Evolutionary conservation across 1,140 invertebrate genomes (phyloP).

Genomic region (Drosophila pseudoananassae): DNA sequence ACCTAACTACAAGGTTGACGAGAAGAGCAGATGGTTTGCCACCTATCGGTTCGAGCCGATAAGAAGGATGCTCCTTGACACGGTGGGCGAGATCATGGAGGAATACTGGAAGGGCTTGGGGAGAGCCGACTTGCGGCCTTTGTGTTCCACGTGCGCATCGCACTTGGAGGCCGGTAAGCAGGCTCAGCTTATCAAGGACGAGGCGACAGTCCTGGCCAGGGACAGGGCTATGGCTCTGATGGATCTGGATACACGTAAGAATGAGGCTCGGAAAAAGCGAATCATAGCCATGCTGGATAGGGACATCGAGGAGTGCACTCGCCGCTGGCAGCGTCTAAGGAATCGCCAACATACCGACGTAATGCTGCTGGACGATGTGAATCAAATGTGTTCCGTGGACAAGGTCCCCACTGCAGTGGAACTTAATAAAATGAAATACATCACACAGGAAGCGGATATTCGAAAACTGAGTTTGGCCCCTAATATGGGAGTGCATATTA

Average conservation of each 20-base stretch:
- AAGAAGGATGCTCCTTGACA: constrained; percentile 7
- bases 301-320: constrained; percentile 29
- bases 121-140: background rate
- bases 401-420: constrained; percentile 12
- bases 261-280: constrained; percentile 10
- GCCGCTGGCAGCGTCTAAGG: constrained; percentile 19
- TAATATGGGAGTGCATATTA: constrained; percentile 2
- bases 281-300: constrained; percentile 21
- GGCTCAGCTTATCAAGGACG: constrained; percentile 33
- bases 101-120: constrained; percentile 25
- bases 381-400: constrained; percentile 21
- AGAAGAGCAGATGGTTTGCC: constrained; percentile 42
- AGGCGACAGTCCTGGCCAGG: constrained; percentile 19
- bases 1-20: constrained; percentile 30
- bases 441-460: constrained; percentile 18
- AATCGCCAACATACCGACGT: constrained; percentile 24
- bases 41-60: constrained; percentile 31
- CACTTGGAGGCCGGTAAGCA: constrained; percentile 8
- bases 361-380: constrained; percentile 13
- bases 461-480: background rate
- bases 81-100: constrained; percentile 10
- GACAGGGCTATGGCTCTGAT: constrained; percentile 25
- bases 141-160: constrained; percentile 17
- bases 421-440: background rate
- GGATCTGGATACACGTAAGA: constrained; percentile 1